Conservation (phyloP, 1,140 invertebrate genomes). For the Manduca sexta region DNA sequence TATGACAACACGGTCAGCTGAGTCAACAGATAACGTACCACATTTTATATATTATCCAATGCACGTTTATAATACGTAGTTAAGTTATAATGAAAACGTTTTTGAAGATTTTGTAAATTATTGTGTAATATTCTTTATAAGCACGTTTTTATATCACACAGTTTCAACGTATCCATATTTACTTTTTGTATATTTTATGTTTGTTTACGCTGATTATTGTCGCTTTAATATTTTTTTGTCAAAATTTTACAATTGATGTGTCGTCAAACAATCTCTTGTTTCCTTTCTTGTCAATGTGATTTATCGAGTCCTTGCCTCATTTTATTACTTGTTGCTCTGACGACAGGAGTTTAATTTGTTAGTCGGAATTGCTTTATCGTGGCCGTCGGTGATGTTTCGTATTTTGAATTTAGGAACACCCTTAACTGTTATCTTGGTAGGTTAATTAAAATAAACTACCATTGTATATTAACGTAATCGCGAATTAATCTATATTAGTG, state of each 20-base stretch:
- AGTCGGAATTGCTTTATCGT: no score
- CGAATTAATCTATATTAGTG: slow-evolving; percentile 52
- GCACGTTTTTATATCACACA: no score
- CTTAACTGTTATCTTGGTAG: neutral
- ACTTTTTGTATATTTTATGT: no score
- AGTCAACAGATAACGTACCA: slow-evolving; percentile 8
- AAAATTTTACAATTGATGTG: no score
- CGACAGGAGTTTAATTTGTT: neutral
- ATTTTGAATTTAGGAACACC: neutral
- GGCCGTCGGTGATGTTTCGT: neutral
- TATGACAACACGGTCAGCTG: slow-evolving; percentile 48
- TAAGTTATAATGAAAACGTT: no score
- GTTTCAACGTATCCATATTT: no score
- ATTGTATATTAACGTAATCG: no score
- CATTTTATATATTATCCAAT: neutral
- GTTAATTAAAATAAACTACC: neutral
- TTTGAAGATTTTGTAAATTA: no score
- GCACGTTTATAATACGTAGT: no score
- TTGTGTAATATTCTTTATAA: no score
- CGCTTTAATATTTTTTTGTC: no score
- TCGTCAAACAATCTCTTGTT: slow-evolving; percentile 5
- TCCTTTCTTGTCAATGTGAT: slow-evolving; percentile 4
- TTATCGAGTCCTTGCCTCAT: slow-evolving; percentile 6
- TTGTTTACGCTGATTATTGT: no score
- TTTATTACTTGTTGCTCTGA: slow-evolving; percentile 2